phyloP scores from a whole-genome alignment of 2,797 vertebrate genomes.

The Melanogrammus aeglefinus region DNA sequence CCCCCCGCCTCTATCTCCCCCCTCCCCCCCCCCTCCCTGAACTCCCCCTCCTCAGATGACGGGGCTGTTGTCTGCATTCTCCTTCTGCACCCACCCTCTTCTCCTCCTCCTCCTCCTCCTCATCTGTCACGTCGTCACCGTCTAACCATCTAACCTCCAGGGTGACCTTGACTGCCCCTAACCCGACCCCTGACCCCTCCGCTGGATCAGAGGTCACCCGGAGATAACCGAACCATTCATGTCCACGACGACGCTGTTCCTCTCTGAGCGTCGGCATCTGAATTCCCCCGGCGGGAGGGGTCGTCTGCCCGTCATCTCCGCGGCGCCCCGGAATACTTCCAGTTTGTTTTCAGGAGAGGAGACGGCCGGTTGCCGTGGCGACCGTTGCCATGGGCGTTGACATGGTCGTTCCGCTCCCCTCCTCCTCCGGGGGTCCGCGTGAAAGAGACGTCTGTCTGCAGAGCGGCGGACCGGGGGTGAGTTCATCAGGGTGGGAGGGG shows the following conservation, averaged over 20 bases:
- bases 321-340: not conserved
- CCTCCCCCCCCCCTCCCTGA: too few species aligned
- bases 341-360: too few species aligned
- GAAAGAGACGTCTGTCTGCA: slow-evolving; percentile 65
- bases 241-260: not conserved
- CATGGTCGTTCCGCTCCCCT: too few species aligned
- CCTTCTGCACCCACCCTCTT: not conserved
- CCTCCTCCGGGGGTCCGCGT: slow-evolving; percentile 48
- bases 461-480: slow-evolving; percentile 53
- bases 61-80: not conserved
- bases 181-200: slow-evolving; percentile 8
- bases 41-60: not conserved
- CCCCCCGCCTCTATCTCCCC: not conserved
- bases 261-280: too few species aligned
- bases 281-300: too few species aligned
- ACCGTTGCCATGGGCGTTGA: too few species aligned
- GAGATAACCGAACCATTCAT: not conserved
- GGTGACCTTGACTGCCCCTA: slow-evolving; percentile 30
- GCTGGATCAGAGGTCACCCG: slow-evolving; percentile 12
- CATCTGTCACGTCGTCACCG: slow-evolving; percentile 45
- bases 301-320: not conserved
- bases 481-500: slow-evolving; percentile 57
- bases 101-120: slow-evolving; percentile 16
- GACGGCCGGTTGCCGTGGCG: too few species aligned
- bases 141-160: slow-evolving; percentile 50